These are phyloP conservation scores for Rhopilema esculentum DNA, from an alignment of 30 jellyfish, hydroid and myxozoan species.

Conservation along the genomic window DNA sequence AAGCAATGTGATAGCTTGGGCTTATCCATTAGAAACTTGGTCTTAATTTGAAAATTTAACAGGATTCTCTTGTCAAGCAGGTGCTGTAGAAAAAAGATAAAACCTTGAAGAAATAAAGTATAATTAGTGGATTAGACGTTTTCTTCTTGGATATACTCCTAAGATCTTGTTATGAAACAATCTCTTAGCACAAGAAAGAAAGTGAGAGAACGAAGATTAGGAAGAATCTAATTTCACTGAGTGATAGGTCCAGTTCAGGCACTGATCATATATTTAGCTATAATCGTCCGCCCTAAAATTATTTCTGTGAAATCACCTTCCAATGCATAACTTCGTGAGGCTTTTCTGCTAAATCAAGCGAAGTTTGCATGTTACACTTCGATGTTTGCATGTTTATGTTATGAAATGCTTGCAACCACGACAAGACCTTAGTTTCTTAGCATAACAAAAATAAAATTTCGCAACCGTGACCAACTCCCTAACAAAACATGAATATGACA, in stretches of 20 bases:
- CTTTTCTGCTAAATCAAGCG: no score
- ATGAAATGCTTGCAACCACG: no score
- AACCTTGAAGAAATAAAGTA: background rate
- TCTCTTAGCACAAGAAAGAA: background rate
- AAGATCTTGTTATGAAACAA: background rate
- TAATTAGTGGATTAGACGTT: background rate
- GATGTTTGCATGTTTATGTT: no score
- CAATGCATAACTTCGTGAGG: no score
- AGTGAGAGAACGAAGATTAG: background rate
- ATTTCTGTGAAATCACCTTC: background rate
- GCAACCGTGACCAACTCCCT: no score
- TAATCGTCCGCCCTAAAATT: background rate
- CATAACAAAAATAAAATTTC: no score
- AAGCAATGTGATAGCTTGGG: background rate
- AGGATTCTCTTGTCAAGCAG: background rate
- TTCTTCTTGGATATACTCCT: background rate
- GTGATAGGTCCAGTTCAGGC: background rate
- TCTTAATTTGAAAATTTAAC: background rate
- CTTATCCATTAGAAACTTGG: background rate
- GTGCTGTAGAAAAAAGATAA: background rate
- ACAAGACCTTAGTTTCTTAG: no score
- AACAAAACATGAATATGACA: no score
- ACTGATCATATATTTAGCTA: background rate
- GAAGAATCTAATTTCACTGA: background rate
- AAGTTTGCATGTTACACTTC: no score